Evolutionary conservation across 2,797 vertebrate species (phyloP).

Genomic region (Betta splendens): DNA sequence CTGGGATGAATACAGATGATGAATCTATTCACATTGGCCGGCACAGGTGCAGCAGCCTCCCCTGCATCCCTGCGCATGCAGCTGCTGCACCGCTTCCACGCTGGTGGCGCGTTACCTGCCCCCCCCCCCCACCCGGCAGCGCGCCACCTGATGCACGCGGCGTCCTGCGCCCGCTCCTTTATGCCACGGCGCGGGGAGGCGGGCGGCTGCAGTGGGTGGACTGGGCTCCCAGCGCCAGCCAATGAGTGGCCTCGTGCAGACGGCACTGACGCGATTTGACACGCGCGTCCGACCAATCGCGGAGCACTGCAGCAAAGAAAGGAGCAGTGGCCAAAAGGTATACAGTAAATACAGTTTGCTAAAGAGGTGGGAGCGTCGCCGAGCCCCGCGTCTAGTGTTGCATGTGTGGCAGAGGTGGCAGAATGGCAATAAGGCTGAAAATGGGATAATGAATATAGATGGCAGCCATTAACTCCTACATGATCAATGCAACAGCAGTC

Average conservation of each 20-base stretch:
- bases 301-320: slow-evolving; percentile 77
- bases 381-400: slow-evolving; percentile 10
- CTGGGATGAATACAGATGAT: neutral
- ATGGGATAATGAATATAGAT: slow-evolving; percentile 14
- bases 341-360: slow-evolving; percentile 41
- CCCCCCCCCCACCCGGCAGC: slow-evolving; percentile 32
- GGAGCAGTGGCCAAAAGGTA: slow-evolving; percentile 53
- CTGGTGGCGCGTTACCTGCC: slow-evolving; percentile 52
- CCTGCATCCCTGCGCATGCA: slow-evolving; percentile 20
- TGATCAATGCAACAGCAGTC: slow-evolving; percentile 20
- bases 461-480: neutral
- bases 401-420: neutral
- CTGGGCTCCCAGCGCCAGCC: slow-evolving; percentile 55
- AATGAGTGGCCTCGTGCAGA: slow-evolving; percentile 60
- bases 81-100: slow-evolving; percentile 25
- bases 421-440: slow-evolving; percentile 1
- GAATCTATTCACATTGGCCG: slow-evolving; percentile 1
- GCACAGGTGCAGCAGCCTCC: slow-evolving; percentile 2
- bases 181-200: slow-evolving; percentile 39
- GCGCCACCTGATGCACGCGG: slow-evolving; percentile 64
- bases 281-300: slow-evolving; percentile 71
- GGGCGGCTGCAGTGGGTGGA: slow-evolving; percentile 42
- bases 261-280: slow-evolving; percentile 72
- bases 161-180: slow-evolving; percentile 55
- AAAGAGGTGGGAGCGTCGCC: slow-evolving; percentile 27